Conservation (phyloP, 2,797 vertebrate genomes). For the Tragelaphus oryx region DNA sequence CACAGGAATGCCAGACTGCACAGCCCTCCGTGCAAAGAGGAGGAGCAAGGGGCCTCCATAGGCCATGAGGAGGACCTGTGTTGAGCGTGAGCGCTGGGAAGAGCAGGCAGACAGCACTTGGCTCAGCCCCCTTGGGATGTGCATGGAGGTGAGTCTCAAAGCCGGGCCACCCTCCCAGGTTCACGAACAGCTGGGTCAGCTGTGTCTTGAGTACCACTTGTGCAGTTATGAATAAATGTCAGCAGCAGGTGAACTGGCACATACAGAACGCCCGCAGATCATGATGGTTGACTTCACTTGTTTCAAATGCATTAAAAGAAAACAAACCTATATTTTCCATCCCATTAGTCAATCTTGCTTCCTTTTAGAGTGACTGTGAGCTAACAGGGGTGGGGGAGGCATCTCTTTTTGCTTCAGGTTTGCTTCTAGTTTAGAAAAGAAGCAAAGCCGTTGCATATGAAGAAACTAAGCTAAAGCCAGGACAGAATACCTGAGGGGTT, state of each 20-base stretch:
- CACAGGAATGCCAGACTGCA: neutral
- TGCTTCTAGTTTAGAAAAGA: neutral
- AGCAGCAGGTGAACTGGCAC: neutral
- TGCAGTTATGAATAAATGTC: neutral
- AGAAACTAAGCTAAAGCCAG: neutral
- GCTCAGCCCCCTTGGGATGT: neutral
- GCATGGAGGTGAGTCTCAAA: neutral
- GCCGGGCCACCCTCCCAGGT: neutral
- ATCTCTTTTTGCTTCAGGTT: neutral
- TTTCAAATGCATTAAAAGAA: neutral
- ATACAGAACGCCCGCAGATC: neutral
- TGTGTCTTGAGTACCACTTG: neutral
- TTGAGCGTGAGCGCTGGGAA: neutral
- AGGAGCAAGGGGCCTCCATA: neutral
- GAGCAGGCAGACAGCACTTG: neutral
- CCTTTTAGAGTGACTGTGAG: neutral
- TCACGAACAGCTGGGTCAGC: neutral
- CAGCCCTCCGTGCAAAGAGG: neutral
- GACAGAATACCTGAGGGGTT: neutral
- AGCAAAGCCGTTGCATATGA: neutral
- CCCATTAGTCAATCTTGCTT: neutral
- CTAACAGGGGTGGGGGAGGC: neutral
- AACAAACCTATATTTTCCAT: conserved; percentile 7
- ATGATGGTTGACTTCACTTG: neutral
- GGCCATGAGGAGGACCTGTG: neutral